Base-by-base conservation (phyloP, 2,888 invertebrate genomes). In the Chirona hameri region DNA sequence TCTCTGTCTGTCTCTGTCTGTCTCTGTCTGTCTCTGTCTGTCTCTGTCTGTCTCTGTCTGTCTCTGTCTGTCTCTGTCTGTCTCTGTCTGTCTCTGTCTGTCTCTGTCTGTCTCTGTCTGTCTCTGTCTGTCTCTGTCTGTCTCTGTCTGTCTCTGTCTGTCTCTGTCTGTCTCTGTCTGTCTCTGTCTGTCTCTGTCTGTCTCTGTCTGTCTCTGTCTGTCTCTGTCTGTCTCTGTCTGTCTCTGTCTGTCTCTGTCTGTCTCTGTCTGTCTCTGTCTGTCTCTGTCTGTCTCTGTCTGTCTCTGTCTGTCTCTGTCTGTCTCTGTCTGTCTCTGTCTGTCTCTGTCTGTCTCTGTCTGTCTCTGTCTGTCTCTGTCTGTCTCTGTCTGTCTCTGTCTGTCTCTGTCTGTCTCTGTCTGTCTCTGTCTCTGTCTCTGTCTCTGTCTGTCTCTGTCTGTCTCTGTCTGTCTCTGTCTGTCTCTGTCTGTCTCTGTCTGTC, bases 401-500 rank as follows among this genome's bases (percentile, higher is more conserved):
- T 96, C 96, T 0, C 86, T 93, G 95, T 0, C 89, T n/a, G 94
- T 87, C 92, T 90, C 96, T 82, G 91, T 93, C 82, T 91, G 96
- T 82, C 93, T 93, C 86, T 93, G 95, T n/a, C n/a, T 0, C 89
- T n/a, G 94, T 87, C 92, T 94, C 82, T 90, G 96, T 82, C 91
- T 93, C 82, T 91, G 96, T 82, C 93, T 93, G 91, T 96, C 96
- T 0, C 86, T 93, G 95, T 0, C 89, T n/a, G 94, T n/a, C n/a
- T 87, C 92, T 94, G 82, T 90, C 96, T 82, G 91, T n/a, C n/a
- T 93, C 82, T 91, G 96, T 82, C 93, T 93, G 91, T 96, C 96
- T 0, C 86, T 93, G 95, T 0, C 89, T n/a, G 94, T n/a, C n/a
- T 87, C 92, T 94, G 82, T 90, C 96, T 82, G 91, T n/a, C n/a